These are phyloP conservation scores for Trinectes maculatus DNA, from an alignment of 2,113 vertebrate species.

Conservation along the genomic window DNA sequence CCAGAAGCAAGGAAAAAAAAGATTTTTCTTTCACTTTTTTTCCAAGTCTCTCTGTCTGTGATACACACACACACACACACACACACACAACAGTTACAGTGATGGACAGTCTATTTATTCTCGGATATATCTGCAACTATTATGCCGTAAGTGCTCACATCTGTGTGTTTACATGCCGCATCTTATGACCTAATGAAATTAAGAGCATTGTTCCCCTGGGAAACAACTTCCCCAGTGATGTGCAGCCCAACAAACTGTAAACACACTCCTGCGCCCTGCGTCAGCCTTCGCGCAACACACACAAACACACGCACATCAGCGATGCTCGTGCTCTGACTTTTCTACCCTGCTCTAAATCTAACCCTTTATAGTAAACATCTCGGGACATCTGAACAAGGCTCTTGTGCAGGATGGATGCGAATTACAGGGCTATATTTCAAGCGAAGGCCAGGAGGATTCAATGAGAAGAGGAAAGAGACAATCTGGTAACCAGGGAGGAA, in stretches of 20 bases:
- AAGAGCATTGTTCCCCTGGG: conserved; percentile 75
- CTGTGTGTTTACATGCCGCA: conserved; percentile 70
- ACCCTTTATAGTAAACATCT: conserved; percentile 83
- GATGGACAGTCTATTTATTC: conserved; percentile 72
- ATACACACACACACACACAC: conserved; percentile 40
- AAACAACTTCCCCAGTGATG: conserved; percentile 58
- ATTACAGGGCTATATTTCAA: conserved; percentile 76
- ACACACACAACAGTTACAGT: conserved; percentile 16
- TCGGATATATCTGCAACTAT: conserved; percentile 62
- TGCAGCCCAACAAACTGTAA: conserved; percentile 68
- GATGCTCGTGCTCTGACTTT: conserved; percentile 53
- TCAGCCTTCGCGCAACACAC: conserved; percentile 51
- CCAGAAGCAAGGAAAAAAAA: conserved; percentile 14
- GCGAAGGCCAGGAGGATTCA: conserved; percentile 73
- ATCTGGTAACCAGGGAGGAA: conserved; percentile 81
- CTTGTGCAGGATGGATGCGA: conserved; percentile 76
- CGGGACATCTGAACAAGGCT: conserved; percentile 76
- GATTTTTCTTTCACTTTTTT: conserved; percentile 30
- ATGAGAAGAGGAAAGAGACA: conserved; percentile 60
- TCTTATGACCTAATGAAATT: conserved; percentile 73
- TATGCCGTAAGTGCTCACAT: conserved; percentile 67
- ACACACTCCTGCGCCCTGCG: conserved; percentile 66
- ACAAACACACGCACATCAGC: conserved; percentile 37
- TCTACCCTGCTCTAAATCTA: conserved; percentile 82
- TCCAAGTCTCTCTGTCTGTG: conserved; percentile 36